Percentiles rank a stretch among this genome's conserved stretches.
Conservation (phyloP, 1,140 invertebrate genomes). For the Whitmania pigra region DNA sequence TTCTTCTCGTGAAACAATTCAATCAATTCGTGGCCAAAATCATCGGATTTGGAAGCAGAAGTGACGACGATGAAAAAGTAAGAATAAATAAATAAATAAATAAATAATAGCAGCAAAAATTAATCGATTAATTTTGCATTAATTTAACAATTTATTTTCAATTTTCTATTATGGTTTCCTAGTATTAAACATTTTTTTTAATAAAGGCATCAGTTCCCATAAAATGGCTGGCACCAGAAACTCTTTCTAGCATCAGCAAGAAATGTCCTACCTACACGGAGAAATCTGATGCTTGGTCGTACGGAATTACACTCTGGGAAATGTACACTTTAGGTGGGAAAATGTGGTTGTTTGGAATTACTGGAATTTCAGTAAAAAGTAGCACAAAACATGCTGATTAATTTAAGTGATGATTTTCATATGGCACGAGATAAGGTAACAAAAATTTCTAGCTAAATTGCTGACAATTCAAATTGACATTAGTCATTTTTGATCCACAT, state of each 20-base stretch:
- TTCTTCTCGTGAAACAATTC: conserved; percentile 9
- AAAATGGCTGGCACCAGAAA: conserved; percentile 19
- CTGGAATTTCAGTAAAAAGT: background rate
- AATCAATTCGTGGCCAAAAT: conserved; percentile 12
- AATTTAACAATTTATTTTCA: background rate
- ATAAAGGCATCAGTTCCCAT: conserved; percentile 12
- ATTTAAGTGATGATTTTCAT: too few species aligned
- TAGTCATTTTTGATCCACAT: too few species aligned
- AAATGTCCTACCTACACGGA: background rate
- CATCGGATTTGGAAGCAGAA: conserved; percentile 10
- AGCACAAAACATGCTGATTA: too few species aligned
- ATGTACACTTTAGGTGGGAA: conserved; percentile 12
- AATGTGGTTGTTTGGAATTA: background rate
- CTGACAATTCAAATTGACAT: too few species aligned
- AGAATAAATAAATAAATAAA: background rate
- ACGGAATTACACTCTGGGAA: conserved; percentile 15
- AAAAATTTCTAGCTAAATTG: too few species aligned
- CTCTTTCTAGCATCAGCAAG: conserved; percentile 5
- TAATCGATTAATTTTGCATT: background rate
- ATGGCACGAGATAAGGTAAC: too few species aligned
- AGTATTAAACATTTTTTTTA: too few species aligned
- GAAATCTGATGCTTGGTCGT: conserved; percentile 17
- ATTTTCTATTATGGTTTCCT: too few species aligned
- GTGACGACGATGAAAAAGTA: background rate
- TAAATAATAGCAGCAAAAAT: background rate